Percentiles rank a stretch among this genome's conserved stretches.
Evolutionary conservation across 2,113 vertebrate species (phyloP).

Genomic region (Leptosomus discolor): DNA sequence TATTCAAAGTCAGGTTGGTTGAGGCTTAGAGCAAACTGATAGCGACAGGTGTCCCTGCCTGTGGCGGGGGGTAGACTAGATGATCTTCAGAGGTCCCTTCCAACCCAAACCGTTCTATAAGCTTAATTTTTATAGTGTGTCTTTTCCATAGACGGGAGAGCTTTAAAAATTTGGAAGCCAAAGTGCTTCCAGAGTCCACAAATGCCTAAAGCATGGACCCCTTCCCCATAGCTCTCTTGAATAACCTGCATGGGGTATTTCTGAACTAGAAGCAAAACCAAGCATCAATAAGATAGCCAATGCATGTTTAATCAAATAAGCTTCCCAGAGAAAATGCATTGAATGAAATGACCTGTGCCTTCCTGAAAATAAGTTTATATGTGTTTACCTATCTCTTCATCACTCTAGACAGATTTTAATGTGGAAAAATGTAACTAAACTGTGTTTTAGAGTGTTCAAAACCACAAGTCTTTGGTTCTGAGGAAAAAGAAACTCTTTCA

Average conservation of each 20-base stretch:
- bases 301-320: background rate
- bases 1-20: background rate
- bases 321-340: background rate
- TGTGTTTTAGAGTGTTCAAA: background rate
- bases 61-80: background rate
- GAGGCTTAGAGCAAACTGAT: background rate
- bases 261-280: background rate
- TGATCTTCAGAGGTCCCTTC: background rate
- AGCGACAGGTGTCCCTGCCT: background rate
- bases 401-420: background rate
- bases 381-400: background rate
- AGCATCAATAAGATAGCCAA: background rate
- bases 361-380: background rate
- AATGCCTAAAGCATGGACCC: background rate
- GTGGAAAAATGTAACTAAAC: background rate
- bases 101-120: background rate
- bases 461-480: background rate
- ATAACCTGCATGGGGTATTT: background rate
- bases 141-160: background rate
- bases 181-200: background rate
- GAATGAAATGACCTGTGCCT: background rate
- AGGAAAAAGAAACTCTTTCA: background rate
- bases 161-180: background rate
- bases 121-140: background rate
- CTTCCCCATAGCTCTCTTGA: background rate